Conservation (phyloP, 2,888 invertebrate genomes). For the Phalera bucephala region DNA sequence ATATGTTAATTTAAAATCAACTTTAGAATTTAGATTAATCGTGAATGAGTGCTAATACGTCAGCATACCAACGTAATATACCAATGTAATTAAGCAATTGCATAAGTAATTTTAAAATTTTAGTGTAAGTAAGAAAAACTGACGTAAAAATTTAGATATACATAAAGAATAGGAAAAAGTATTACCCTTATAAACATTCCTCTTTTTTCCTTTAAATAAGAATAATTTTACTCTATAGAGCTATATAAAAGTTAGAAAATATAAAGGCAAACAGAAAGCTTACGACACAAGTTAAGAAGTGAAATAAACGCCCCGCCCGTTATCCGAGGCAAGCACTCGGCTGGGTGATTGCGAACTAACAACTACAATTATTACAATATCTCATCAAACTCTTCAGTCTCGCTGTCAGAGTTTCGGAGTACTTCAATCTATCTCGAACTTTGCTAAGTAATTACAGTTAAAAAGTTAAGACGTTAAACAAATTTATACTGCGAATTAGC, state of each 20-base stretch:
- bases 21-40: too few species aligned
- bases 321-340: constrained; percentile 5
- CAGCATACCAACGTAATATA: too few species aligned
- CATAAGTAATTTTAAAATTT: too few species aligned
- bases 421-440: constrained; percentile 72
- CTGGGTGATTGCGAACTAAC: constrained; percentile 24
- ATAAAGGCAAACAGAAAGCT: background rate
- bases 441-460: constrained; percentile 77
- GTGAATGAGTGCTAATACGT: too few species aligned
- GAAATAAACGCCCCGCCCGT: constrained; percentile 16
- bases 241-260: background rate
- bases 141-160: too few species aligned
- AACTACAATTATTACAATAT: constrained; percentile 49
- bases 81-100: too few species aligned
- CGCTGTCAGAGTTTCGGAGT: constrained; percentile 56
- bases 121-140: too few species aligned
- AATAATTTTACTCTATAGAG: background rate
- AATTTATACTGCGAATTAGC: constrained; percentile 81
- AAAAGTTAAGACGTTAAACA: constrained; percentile 82
- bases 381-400: constrained; percentile 51
- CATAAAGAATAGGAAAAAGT: too few species aligned
- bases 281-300: constrained; percentile 14
- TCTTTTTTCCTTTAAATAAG: background rate
- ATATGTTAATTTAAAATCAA: too few species aligned
- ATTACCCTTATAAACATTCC: background rate